phyloP scores from a whole-genome alignment of 2,113 vertebrate species.

The Nothoprocta pentlandii region DNA sequence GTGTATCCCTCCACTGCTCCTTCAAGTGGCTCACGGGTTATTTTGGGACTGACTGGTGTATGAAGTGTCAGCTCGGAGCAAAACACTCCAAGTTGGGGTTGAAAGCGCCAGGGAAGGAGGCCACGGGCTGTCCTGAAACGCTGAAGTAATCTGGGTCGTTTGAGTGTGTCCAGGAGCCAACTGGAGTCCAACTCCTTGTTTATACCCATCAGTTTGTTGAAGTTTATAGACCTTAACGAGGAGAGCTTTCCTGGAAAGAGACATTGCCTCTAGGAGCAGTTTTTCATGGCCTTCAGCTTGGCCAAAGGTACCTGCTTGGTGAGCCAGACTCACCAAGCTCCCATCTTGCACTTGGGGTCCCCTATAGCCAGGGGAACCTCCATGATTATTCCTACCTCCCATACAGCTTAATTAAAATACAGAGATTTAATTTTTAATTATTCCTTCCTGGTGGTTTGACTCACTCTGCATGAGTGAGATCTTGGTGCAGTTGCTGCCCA shows the following conservation, averaged over 20 bases:
- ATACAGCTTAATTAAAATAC: constrained; percentile 61
- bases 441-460: constrained; percentile 45
- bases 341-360: background rate
- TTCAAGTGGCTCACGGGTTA: background rate
- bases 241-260: background rate
- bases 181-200: background rate
- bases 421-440: constrained; percentile 70
- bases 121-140: background rate
- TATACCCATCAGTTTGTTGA: fast-evolving
- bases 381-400: constrained; percentile 9
- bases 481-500: constrained; percentile 54
- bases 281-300: background rate
- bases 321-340: background rate
- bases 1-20: background rate
- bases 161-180: background rate
- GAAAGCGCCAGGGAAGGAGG: background rate
- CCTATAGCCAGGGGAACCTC: background rate
- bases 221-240: background rate
- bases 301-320: background rate
- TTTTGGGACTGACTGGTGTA: constrained; percentile 16
- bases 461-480: background rate
- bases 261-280: background rate
- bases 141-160: background rate
- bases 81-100: background rate
- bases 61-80: background rate